These are phyloP conservation scores for Salpingus planirostris DNA, from an alignment of 2,888 invertebrate genomes.

Conservation along the genomic window DNA sequence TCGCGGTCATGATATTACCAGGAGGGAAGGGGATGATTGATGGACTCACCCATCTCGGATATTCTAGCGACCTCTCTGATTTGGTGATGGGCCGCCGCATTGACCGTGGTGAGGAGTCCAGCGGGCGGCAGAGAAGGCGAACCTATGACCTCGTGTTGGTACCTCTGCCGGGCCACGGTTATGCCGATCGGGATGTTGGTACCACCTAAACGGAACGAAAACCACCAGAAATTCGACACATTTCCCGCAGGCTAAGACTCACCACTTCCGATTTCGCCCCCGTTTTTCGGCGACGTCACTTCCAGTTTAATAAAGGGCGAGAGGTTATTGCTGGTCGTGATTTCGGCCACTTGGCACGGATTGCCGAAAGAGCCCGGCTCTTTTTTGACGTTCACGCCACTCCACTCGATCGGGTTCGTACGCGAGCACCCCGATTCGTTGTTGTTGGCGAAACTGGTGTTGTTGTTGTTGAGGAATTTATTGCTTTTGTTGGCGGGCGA, in stretches of 20 bases:
- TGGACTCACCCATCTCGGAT: slow-evolving; percentile 48
- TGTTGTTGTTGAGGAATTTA: slow-evolving; percentile 7
- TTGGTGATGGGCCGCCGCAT: slow-evolving; percentile 34
- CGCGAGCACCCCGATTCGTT: slow-evolving; percentile 51
- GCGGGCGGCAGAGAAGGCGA: slow-evolving; percentile 34
- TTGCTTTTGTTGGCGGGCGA: slow-evolving; percentile 2
- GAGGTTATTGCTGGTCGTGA: slow-evolving; percentile 44
- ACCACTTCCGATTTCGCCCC: neutral
- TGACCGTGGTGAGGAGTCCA: slow-evolving; percentile 39
- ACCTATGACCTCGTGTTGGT: slow-evolving; percentile 43
- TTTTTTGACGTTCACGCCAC: slow-evolving; percentile 52
- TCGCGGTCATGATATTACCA: too few relatives aligned
- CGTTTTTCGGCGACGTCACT: slow-evolving; percentile 51
- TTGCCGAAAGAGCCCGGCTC: slow-evolving; percentile 44
- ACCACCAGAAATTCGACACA: too few relatives aligned
- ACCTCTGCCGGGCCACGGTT: slow-evolving; percentile 71
- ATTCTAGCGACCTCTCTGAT: slow-evolving; percentile 49
- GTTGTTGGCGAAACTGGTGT: slow-evolving; percentile 5
- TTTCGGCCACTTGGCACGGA: slow-evolving; percentile 53
- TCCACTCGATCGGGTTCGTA: slow-evolving; percentile 61
- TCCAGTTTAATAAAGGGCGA: slow-evolving; percentile 54
- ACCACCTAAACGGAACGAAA: neutral
- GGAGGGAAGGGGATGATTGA: too few relatives aligned
- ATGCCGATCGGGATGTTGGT: slow-evolving; percentile 69
- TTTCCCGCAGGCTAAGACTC: too few relatives aligned